A percentile compares a stretch with the other conserved stretches of the same genome.
phyloP scores from a whole-genome alignment of 2,113 vertebrate genomes.

The Nothocercus julius region DNA sequence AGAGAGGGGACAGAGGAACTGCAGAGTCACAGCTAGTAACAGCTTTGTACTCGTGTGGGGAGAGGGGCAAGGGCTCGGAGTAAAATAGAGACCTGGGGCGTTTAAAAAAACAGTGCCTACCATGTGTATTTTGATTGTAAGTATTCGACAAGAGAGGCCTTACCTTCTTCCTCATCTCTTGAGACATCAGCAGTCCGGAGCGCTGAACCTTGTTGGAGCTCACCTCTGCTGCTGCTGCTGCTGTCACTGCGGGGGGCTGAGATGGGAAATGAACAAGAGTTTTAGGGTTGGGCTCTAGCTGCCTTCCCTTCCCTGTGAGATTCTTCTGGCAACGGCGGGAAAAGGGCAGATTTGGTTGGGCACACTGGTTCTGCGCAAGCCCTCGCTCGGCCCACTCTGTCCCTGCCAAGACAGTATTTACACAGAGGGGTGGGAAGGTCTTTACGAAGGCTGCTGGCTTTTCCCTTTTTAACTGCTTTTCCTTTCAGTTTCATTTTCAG shows the following conservation, averaged over 20 bases:
- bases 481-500: not conserved
- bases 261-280: not conserved
- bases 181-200: not conserved
- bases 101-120: not conserved
- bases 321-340: not conserved
- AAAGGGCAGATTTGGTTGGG: not conserved
- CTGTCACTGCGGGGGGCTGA: not conserved
- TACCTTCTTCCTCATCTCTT: not conserved
- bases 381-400: not conserved
- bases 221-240: not conserved
- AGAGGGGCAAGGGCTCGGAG: not conserved
- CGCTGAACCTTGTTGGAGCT: not conserved
- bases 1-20: not conserved
- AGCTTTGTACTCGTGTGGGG: not conserved
- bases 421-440: rapidly evolving
- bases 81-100: not conserved
- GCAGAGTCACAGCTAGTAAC: not conserved
- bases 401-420: not conserved
- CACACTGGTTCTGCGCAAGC: rapidly evolving
- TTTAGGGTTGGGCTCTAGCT: not conserved
- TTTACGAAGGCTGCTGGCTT: not conserved
- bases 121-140: not conserved
- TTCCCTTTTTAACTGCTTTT: not conserved
- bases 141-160: not conserved
- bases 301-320: not conserved